Base-by-base conservation (phyloP, 2,888 invertebrate genomes). In the Euclidia mi region DNA sequence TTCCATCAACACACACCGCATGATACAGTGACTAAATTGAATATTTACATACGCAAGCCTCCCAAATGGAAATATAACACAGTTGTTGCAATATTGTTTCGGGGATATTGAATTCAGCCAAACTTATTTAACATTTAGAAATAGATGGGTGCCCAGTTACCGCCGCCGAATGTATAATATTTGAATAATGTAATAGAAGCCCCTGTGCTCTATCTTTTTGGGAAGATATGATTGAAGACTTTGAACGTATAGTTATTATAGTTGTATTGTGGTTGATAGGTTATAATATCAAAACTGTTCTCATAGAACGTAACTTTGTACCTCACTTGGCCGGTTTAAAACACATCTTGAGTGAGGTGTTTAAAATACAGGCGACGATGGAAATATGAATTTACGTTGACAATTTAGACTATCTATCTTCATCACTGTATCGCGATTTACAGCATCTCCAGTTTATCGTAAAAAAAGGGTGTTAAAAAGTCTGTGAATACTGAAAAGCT, bases 41-140 rank as follows among this genome's bases (percentile, higher is more conserved):
- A 88, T 87, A 88, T 87, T 87, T 87, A 88, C 87, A 84, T 80
- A 74, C 75, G 71, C 72, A 73, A 63, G 63, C 71, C 59, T 65
- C 70, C 64, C 56, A 41, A 70, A 75, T 73, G 71, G 65, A 68
- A 75, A 71, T 70, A 60, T 48, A 62, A 14, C 77, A 64, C 88
- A 87, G 87, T 87, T 88, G 88, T 83, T 83, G 76, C 81, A 71
- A 84, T 87, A 85, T 87, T 88, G 88, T 88, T 88, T 85, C 78
- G 82, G 82, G 83, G 81, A 89, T 89, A 89, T 89, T 89, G 88
- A 89, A 89, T 89, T 87, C 84, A 71, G 77, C 76, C 77, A 81
- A 78, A 87, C 79, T 88, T 89, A 85, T 85, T 87, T 88, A 85
- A 87, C 86, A 87, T 84, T 78, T 79, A 71, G 83, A 84, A 88